These are phyloP conservation scores for Python bivittatus DNA, from an alignment of 2,113 vertebrate species.

Conservation along the genomic window DNA sequence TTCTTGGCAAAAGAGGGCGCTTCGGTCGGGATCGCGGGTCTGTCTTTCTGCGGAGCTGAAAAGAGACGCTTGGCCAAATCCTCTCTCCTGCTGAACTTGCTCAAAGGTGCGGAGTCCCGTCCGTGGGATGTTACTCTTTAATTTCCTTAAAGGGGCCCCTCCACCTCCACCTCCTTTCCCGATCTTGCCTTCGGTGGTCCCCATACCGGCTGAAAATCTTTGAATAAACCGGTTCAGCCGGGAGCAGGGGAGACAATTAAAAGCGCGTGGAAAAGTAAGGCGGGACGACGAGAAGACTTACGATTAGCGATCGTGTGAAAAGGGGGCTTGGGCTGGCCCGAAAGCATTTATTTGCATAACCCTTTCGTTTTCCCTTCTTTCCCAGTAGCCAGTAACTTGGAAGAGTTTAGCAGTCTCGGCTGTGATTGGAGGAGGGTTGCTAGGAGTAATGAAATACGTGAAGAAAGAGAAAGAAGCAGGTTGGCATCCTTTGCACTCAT, in stretches of 20 bases:
- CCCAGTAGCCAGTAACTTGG: conserved; percentile 90
- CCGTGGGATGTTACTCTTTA: background rate
- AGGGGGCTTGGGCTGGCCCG: background rate
- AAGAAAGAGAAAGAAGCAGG: conserved; percentile 87
- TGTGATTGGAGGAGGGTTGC: conserved; percentile 83
- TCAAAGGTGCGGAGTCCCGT: background rate
- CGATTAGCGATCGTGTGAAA: background rate
- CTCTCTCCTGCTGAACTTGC: background rate
- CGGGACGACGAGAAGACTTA: background rate
- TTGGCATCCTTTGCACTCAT: conserved; percentile 65
- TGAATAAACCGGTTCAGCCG: background rate
- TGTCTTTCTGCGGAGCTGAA: background rate
- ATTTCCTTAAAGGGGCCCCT: background rate
- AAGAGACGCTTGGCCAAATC: background rate
- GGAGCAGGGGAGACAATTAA: background rate
- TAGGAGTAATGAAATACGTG: conserved; percentile 86
- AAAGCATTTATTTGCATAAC: background rate
- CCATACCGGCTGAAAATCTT: background rate
- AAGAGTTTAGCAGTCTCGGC: conserved; percentile 86
- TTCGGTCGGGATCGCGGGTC: background rate
- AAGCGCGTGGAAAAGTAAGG: background rate
- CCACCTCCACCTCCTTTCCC: no score
- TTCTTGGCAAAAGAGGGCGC: background rate
- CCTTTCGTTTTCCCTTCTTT: background rate
- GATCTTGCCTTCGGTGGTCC: background rate